Evolutionary conservation across 2,888 invertebrate genomes (phyloP).

Genomic region (Copidosoma aretas): DNA sequence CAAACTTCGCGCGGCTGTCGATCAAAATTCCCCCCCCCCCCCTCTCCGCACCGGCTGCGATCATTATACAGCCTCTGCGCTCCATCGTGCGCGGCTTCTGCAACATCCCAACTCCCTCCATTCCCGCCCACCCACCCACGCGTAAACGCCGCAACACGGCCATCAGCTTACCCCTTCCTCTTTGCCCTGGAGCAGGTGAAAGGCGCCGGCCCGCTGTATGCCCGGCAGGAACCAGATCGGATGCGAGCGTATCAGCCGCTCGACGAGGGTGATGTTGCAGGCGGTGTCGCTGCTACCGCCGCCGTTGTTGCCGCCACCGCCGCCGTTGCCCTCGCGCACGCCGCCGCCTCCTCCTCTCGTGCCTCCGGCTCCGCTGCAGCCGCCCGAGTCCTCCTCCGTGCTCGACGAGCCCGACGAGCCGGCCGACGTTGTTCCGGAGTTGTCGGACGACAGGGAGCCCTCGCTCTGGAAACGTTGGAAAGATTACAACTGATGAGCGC

Average conservation of each 20-base stretch:
- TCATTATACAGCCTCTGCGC: too few relatives aligned
- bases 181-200: slow-evolving; percentile 91
- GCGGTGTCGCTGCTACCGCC: slow-evolving; percentile 78
- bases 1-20: too few relatives aligned
- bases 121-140: background rate
- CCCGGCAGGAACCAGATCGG: slow-evolving; percentile 96
- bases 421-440: slow-evolving; percentile 59
- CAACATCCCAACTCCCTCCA: too few relatives aligned
- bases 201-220: slow-evolving; percentile 90
- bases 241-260: slow-evolving; percentile 88
- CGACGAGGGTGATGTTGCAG: slow-evolving; percentile 84
- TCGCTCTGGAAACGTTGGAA: slow-evolving; percentile 65
- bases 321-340: slow-evolving; percentile 53
- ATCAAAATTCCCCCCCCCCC: too few relatives aligned
- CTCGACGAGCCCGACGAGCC: slow-evolving; percentile 60
- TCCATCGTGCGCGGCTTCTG: too few relatives aligned
- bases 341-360: slow-evolving; percentile 64
- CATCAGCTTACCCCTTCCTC: slow-evolving; percentile 78
- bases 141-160: background rate
- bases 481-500: background rate
- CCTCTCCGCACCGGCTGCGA: too few relatives aligned
- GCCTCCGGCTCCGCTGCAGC: slow-evolving; percentile 59
- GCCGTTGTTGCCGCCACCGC: slow-evolving; percentile 56
- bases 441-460: slow-evolving; percentile 73
- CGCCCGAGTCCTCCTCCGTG: slow-evolving; percentile 66